Evolutionary conservation across 2,113 vertebrate genomes (phyloP).

Genomic region (Neotragus pygmaeus): DNA sequence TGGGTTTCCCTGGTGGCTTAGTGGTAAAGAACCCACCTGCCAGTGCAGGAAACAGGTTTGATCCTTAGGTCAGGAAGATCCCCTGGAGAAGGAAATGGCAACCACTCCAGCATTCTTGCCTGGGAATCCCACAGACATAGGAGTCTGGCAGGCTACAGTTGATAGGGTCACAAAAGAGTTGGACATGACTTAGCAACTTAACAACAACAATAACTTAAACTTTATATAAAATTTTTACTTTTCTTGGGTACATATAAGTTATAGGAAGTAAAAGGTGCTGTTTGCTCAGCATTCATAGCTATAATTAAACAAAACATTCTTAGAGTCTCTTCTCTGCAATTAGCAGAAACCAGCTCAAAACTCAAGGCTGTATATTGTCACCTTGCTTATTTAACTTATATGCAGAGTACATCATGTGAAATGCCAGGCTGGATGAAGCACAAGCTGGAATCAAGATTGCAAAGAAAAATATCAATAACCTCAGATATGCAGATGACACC

Average conservation of each 20-base stretch:
- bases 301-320: slow-evolving; percentile 5
- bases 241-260: not conserved
- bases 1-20: not conserved
- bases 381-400: not conserved
- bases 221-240: not conserved
- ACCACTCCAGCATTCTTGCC: not conserved
- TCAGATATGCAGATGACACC: not conserved
- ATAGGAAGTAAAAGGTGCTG: not conserved
- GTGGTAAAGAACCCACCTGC: not conserved
- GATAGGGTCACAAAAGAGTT: not conserved
- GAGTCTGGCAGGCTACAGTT: not conserved
- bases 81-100: not conserved
- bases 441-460: not conserved
- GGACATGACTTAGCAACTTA: not conserved
- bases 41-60: not conserved
- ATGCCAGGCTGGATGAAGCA: not conserved
- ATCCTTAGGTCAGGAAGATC: not conserved
- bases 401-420: not conserved
- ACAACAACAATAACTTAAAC: not conserved
- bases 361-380: not conserved
- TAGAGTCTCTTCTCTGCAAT: not conserved
- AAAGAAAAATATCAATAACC: not conserved
- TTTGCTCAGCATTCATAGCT: slow-evolving; percentile 6
- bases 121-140: not conserved
- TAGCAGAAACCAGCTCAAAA: slow-evolving; percentile 5